These are phyloP conservation scores for Aurelia sp. DNA, from an alignment of 30 jellyfish, hydroid and myxozoan genomes.

Conservation along the genomic window DNA sequence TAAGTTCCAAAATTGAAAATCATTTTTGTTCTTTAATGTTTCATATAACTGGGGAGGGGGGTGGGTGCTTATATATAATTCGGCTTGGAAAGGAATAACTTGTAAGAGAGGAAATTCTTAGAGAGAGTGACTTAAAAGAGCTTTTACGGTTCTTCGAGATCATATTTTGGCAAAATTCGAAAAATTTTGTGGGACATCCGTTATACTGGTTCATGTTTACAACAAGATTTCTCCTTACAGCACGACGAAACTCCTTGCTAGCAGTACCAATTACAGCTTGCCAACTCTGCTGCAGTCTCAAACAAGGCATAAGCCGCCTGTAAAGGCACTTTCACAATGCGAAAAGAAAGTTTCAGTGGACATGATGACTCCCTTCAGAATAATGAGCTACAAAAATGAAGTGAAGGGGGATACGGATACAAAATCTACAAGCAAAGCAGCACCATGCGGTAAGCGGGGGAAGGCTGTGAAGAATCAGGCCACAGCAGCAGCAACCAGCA, in stretches of 20 bases:
- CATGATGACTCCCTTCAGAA: conserved; percentile 10
- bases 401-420: not conserved
- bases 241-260: not conserved
- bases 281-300: conserved; percentile 43
- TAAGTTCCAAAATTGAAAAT: no score
- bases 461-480: conserved; percentile 5
- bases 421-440: not conserved
- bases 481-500: not conserved
- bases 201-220: no score
- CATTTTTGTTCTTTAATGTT: no score
- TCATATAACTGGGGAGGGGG: no score
- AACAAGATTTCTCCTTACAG: no score
- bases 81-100: no score
- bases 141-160: no score
- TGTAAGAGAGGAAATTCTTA: no score
- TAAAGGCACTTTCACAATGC: conserved; percentile 15
- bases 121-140: no score
- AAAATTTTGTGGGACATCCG: no score
- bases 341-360: conserved; percentile 7
- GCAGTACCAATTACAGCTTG: conserved; percentile 14
- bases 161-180: no score
- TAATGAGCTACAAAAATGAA: conserved; percentile 38
- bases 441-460: not conserved
- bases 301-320: conserved; percentile 17
- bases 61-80: no score